Percentiles rank a stretch among this genome's conserved stretches.
These are phyloP conservation scores for Anguilla anguilla DNA, from an alignment of 2,797 vertebrate genomes.

Conservation along the genomic window DNA sequence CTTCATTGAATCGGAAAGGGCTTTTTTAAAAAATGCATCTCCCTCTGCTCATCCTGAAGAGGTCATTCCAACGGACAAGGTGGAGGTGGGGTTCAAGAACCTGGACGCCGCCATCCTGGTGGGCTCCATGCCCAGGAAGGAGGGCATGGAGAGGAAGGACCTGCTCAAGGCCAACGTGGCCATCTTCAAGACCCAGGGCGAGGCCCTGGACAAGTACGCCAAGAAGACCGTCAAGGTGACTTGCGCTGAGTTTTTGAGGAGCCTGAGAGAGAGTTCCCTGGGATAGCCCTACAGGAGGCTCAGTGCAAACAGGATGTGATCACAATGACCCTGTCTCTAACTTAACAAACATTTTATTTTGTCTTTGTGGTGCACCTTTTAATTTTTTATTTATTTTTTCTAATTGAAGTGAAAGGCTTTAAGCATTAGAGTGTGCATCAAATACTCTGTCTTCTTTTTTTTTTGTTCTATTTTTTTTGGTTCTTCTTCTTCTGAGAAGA, in stretches of 20 bases:
- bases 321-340: background rate
- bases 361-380: background rate
- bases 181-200: conserved; percentile 91
- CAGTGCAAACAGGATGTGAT: background rate
- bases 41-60: conserved; percentile 66
- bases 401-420: background rate
- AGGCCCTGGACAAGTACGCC: conserved; percentile 88
- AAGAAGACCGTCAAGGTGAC: conserved; percentile 95
- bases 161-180: conserved; percentile 94
- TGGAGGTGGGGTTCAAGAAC: conserved; percentile 90
- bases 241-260: background rate
- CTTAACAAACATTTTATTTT: background rate
- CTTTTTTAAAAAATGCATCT: background rate
- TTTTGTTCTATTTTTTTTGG: background rate
- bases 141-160: conserved; percentile 97
- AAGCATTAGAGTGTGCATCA: background rate
- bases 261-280: background rate
- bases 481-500: background rate
- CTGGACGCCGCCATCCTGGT: conserved; percentile 90
- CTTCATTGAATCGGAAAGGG: background rate
- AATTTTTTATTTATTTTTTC: background rate
- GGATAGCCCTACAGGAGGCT: background rate
- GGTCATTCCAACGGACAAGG: conserved; percentile 89
- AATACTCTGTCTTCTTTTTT: background rate
- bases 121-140: conserved; percentile 93